A percentile compares a stretch with the other conserved stretches of the same genome.
Conservation (phyloP, 2,797 vertebrate genomes). For the Gadopsis marmoratus region DNA sequence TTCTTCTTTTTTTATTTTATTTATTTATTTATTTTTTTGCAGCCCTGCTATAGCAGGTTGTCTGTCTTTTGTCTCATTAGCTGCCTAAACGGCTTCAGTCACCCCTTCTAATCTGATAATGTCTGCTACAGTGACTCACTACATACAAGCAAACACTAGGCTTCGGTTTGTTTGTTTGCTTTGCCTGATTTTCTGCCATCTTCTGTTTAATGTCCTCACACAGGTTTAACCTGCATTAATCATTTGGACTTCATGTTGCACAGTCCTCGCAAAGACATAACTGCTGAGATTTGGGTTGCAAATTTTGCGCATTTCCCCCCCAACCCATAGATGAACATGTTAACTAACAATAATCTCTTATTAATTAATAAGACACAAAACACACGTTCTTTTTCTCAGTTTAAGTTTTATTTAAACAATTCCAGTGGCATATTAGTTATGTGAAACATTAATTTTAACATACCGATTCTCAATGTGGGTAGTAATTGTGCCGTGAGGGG, state of each 20-base stretch:
- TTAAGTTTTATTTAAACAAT: no score
- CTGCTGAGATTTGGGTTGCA: background rate
- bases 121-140: constrained; percentile 28
- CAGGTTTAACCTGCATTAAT: background rate
- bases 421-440: no score
- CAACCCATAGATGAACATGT: no score
- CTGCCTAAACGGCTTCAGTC: constrained; percentile 21
- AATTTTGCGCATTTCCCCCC: no score
- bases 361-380: no score
- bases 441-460: no score
- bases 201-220: constrained; percentile 10
- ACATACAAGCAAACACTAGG: constrained; percentile 19
- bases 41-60: background rate
- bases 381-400: no score
- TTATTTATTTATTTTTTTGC: no score
- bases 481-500: no score
- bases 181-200: background rate
- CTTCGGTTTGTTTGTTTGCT: constrained; percentile 16
- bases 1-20: background rate
- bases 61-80: constrained; percentile 32
- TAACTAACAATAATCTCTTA: no score
- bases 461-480: no score
- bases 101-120: constrained; percentile 41
- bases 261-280: background rate
- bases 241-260: background rate